A percentile compares a stretch with the other conserved stretches of the same genome.
Conservation (phyloP, 2,797 vertebrate species). For the Oreochromis mossambicus region DNA sequence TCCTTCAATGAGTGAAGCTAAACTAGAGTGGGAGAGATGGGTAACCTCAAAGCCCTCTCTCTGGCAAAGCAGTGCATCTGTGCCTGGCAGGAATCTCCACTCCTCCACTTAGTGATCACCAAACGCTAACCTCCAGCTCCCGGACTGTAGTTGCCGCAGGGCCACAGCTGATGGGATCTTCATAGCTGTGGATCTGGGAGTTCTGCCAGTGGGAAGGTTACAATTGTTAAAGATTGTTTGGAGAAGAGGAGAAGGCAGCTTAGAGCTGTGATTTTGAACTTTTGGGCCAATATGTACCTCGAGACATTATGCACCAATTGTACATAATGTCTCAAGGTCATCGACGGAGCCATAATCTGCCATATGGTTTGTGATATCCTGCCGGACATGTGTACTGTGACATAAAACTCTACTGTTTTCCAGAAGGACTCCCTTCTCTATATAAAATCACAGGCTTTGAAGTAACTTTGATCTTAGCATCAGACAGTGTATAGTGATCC, state of each 20-base stretch:
- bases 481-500: background rate
- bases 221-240: constrained; percentile 2
- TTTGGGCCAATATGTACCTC: background rate
- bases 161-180: constrained; percentile 43
- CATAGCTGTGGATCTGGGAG: constrained; percentile 49
- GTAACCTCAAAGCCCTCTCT: background rate
- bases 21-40: constrained; percentile 7
- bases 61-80: constrained; percentile 27
- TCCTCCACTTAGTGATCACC: constrained; percentile 37
- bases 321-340: background rate
- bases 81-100: constrained; percentile 37
- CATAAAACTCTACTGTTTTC: background rate
- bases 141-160: constrained; percentile 1
- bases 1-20: background rate
- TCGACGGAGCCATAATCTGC: background rate
- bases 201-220: constrained; percentile 38
- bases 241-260: background rate
- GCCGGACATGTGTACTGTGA: background rate
- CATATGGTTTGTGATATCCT: background rate
- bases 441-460: background rate
- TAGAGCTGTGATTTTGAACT: background rate
- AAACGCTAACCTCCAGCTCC: constrained; percentile 41
- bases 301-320: background rate
- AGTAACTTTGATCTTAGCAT: background rate
- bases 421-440: background rate